Evolutionary conservation across 2,113 vertebrate genomes (phyloP), one percentile per base, ranked within the genome.

Genomic region (Cephalophus harveyi): DNA sequence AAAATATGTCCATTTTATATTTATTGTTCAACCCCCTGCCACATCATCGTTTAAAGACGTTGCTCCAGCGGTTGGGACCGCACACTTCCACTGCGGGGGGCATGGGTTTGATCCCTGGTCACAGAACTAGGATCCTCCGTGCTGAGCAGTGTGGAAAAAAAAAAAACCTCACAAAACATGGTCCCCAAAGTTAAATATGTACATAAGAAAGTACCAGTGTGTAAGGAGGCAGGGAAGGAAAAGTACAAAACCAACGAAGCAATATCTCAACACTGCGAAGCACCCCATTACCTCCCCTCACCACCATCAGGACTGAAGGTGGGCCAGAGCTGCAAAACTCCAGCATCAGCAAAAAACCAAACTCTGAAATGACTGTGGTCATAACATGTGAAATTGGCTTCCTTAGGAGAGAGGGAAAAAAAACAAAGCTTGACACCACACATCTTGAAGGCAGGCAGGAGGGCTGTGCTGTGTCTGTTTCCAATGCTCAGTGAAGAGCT

Each of bases 31-130:
- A 23, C 13, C 62, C 30, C 59, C 60, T 27, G 27, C 13, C 21
- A 82, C 15, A 40, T 84, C 83, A 50, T 84, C 76, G 57, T n/a
- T 71, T 52, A 86, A 87, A 95, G 48, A 43, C 17, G 60, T 27
- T 81, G n/a, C 84, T 67, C 62, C 40, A 79, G 76, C 6, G 15
- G 27, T 3, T 48, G 43, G 46, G 25, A 30, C 27, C 2, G 1
- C 7, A 8, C 2, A 2, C 40, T 46, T 28, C 40, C 40, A 46
- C 74, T 78, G 25, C 3, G 0, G 25, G 74, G 40, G 7, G 6
- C 0, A 7, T 1, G 2, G 74, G 25, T 78, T 78, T 46, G 40
- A 15, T 46, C 40, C 7, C 40, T 46, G 40, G 40, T 78, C 13
- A 25, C 0, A 3, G 74, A 78, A 78, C 12, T 78, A 78, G 74